Conservation (phyloP, 1,140 invertebrate species). For the Halesus radiatus region DNA sequence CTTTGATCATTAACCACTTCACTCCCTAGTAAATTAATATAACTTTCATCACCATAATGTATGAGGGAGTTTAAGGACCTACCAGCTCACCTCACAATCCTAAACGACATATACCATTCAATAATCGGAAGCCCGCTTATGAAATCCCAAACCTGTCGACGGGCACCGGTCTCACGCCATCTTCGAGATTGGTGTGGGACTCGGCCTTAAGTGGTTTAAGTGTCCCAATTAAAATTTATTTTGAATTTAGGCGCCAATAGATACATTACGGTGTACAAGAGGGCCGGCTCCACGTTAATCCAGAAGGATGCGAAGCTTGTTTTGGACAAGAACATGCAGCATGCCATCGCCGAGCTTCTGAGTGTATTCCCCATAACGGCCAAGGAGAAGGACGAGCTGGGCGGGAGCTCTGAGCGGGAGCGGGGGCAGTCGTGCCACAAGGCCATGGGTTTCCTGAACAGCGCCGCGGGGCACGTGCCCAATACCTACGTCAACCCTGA, state of each 20-base stretch:
- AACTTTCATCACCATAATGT: no score
- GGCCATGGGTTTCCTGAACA: constrained; percentile 64
- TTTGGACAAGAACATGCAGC: constrained; percentile 75
- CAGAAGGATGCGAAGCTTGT: constrained; percentile 80
- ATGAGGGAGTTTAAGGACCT: no score
- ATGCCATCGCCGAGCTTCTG: constrained; percentile 69
- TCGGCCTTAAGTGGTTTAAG: no score
- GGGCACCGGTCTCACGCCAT: no score
- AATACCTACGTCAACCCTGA: constrained; percentile 66
- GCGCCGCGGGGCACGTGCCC: constrained; percentile 64
- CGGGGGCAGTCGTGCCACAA: constrained; percentile 64
- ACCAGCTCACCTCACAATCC: no score
- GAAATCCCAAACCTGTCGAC: no score
- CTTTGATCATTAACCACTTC: no score
- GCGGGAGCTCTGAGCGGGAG: constrained; percentile 63
- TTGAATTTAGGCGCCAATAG: constrained; percentile 73
- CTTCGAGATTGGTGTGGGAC: no score
- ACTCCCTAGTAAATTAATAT: no score
- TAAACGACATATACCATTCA: no score
- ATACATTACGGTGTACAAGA: constrained; percentile 82
- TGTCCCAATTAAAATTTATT: no score
- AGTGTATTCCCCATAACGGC: constrained; percentile 80
- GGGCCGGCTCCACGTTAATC: constrained; percentile 78
- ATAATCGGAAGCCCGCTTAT: no score
- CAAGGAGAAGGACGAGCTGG: constrained; percentile 75